Percentiles rank a stretch among this genome's conserved stretches.
Evolutionary conservation across 2,113 vertebrate species (phyloP).

Genomic region (Carassius gibelio): DNA sequence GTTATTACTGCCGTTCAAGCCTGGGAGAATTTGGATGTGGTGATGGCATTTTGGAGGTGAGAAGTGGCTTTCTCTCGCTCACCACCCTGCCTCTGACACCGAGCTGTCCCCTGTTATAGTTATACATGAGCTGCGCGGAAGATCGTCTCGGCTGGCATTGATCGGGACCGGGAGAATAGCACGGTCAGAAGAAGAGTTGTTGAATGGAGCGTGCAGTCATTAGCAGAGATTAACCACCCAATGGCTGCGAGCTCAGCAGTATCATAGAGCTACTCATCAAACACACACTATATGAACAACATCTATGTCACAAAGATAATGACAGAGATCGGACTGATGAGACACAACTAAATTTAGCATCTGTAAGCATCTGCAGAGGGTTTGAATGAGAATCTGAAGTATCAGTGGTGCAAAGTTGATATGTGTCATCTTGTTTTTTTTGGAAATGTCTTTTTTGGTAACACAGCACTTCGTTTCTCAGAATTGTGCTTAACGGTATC

Average conservation of each 20-base stretch:
- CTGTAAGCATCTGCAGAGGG: neutral
- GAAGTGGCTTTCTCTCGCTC: constrained; percentile 73
- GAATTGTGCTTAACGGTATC: neutral
- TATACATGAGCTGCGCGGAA: constrained; percentile 70
- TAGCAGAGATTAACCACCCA: constrained; percentile 72
- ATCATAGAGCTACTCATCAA: constrained; percentile 17
- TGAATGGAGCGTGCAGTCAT: constrained; percentile 69
- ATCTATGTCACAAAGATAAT: constrained; percentile 31
- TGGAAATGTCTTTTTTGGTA: neutral
- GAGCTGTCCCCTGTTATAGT: constrained; percentile 60
- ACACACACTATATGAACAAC: constrained; percentile 24
- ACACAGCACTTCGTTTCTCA: constrained; percentile 24
- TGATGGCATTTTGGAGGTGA: constrained; percentile 75
- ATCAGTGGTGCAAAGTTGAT: constrained; percentile 24
- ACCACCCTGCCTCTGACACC: constrained; percentile 30
- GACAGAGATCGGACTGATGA: constrained; percentile 9
- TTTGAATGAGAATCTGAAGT: neutral
- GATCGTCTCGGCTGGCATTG: constrained; percentile 76
- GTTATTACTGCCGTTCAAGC: neutral
- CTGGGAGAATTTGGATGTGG: constrained; percentile 66
- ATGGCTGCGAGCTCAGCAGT: constrained; percentile 58
- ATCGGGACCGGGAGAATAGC: constrained; percentile 75
- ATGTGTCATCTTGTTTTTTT: constrained; percentile 15
- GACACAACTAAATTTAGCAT: too few relatives aligned
- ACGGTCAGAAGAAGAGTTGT: constrained; percentile 71